Evolutionary conservation across 1,140 invertebrate genomes (phyloP).

Genomic region (Eupeodes corollae): DNA sequence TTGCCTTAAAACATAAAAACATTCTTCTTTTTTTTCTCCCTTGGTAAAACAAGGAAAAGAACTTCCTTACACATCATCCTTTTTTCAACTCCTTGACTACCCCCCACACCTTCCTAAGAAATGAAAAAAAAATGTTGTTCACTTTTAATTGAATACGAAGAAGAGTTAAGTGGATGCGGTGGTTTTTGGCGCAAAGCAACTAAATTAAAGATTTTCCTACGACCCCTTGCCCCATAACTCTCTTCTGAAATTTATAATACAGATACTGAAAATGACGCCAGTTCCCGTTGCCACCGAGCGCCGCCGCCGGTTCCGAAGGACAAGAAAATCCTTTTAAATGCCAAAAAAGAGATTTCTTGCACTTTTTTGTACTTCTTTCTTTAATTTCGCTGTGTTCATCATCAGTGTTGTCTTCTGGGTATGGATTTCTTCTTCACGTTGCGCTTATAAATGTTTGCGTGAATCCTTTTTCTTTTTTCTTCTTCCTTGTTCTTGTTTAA

Average conservation of each 20-base stretch:
- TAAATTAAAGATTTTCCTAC: too few relatives aligned
- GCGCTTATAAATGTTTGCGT: too few relatives aligned
- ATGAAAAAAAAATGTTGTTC: background rate
- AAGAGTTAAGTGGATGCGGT: too few relatives aligned
- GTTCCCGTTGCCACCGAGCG: background rate
- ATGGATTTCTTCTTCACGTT: too few relatives aligned
- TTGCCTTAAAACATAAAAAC: background rate
- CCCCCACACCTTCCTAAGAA: background rate
- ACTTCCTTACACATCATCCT: background rate
- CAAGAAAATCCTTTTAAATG: background rate
- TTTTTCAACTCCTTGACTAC: background rate
- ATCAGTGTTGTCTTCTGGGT: too few relatives aligned
- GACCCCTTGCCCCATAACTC: background rate
- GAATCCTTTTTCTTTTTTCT: too few relatives aligned
- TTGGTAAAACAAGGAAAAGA: background rate
- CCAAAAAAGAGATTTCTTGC: background rate
- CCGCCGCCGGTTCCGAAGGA: background rate
- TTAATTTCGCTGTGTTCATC: too few relatives aligned
- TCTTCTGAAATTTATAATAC: too few relatives aligned
- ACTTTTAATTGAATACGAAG: too few relatives aligned
- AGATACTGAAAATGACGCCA: background rate
- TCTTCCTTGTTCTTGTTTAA: slow-evolving; percentile 1
- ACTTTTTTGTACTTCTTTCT: too few relatives aligned
- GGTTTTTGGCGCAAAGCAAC: too few relatives aligned
- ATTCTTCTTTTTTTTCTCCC: too few relatives aligned